A percentile compares a stretch with the other conserved stretches of the same genome.
Conservation (phyloP, 2,113 vertebrate species). For the Prinia subflava region DNA sequence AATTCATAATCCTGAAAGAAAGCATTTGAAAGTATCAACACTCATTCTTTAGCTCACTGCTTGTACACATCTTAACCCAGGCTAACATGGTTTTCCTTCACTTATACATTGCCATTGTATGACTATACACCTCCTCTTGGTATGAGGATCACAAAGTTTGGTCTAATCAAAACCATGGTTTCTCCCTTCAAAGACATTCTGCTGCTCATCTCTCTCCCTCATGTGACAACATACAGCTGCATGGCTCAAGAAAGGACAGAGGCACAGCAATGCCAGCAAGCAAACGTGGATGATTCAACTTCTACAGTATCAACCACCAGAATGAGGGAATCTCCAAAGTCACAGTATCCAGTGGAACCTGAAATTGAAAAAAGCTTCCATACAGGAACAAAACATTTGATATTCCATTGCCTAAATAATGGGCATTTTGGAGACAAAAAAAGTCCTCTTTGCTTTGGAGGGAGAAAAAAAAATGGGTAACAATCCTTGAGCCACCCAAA, state of each 20-base stretch:
- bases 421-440: background rate
- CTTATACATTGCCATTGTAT: background rate
- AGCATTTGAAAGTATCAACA: background rate
- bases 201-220: background rate
- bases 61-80: background rate
- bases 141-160: background rate
- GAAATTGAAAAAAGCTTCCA: background rate
- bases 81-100: background rate
- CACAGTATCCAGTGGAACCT: background rate
- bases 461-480: fast-evolving
- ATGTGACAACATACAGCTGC: background rate
- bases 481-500: background rate
- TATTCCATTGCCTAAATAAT: background rate
- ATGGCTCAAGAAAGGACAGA: background rate
- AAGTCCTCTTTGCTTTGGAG: background rate
- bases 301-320: background rate
- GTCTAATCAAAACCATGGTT: background rate
- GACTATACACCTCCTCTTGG: background rate
- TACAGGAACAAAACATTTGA: background rate
- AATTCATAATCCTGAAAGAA: background rate
- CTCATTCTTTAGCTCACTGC: background rate
- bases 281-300: background rate
- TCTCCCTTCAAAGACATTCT: background rate
- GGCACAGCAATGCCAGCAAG: background rate
- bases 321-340: background rate